phyloP scores from a whole-genome alignment of 2,888 invertebrate species.

The Cantharis rufa region DNA sequence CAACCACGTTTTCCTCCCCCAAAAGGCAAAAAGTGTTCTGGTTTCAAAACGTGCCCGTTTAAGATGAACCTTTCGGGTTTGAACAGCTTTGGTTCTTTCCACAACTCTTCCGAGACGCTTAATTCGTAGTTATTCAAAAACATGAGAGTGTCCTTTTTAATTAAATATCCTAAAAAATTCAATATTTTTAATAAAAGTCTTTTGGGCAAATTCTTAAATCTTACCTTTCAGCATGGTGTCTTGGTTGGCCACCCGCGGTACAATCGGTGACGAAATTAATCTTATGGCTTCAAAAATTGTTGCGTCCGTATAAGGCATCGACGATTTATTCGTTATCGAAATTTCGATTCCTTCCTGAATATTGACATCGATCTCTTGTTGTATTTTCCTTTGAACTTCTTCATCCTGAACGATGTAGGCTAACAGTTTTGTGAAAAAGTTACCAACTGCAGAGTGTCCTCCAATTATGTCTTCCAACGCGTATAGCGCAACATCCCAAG shows the following conservation, averaged over 20 bases:
- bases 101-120: constrained; percentile 65
- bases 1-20: constrained; percentile 69
- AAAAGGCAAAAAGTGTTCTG: constrained; percentile 69
- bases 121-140: constrained; percentile 71
- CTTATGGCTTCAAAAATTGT: constrained; percentile 66
- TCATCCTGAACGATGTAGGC: constrained; percentile 60
- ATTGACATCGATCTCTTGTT: constrained; percentile 59
- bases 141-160: constrained; percentile 66
- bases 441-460: constrained; percentile 68
- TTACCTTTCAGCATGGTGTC: constrained; percentile 66
- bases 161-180: constrained; percentile 59
- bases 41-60: constrained; percentile 61
- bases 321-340: constrained; percentile 53
- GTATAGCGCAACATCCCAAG: constrained; percentile 61
- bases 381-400: constrained; percentile 60
- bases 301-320: constrained; percentile 66
- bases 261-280: constrained; percentile 68
- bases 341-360: constrained; percentile 41
- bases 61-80: constrained; percentile 66
- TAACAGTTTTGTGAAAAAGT: constrained; percentile 64
- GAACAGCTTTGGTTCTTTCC: constrained; percentile 64
- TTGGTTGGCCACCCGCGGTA: constrained; percentile 68
- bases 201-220: constrained; percentile 12
- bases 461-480: constrained; percentile 57
- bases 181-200: background rate